Base-by-base conservation (phyloP, 2,113 vertebrate species). In the Gnathonemus longibarbis region DNA sequence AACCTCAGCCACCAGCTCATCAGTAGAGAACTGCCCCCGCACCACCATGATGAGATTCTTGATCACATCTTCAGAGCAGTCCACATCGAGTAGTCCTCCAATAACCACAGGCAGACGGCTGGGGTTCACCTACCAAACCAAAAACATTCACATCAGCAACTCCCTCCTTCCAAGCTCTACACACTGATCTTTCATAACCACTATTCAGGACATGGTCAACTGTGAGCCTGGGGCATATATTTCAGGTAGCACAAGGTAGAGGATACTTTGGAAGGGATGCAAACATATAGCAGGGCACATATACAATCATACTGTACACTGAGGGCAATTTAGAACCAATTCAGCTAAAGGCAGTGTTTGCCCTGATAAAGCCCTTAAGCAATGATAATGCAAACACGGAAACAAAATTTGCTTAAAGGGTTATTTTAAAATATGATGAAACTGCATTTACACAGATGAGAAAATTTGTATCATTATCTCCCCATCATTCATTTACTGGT, bases 11-110 rank as follows among this genome's bases (percentile, higher is more conserved):
- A 99, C 98, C 89, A 98, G 94, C 90, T 98, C 97, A 89, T 98
- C 98, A 1, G 97, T 98, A 86, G 97, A 98, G 93, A 99, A 99
- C 90, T 98, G 97, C 53, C 98, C 98, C 93, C 96, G 96, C 90
- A 98, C 97, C 88, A 97, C 97, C 96, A 97, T 97, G 92, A 98
- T 97, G 88, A 98, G 95, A 91, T 97, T 98, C 93, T 97, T 98
- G 91, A 98, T 98, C 70, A 98, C 96, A 89, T 99, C 97, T 93
- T 99, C 98, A 35, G 97, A 96, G 93, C 97, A 98, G 91, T 98
- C 98, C 42, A 99, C 97, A 90, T 98, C 97, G 92, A 99, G 93
- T 90, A 99, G 96, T 0, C 98, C 98, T 48, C 98, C 98, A 24
- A 98, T 96, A 10, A 99, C 98, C 88, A 97, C 97, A 1, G 98